These are phyloP conservation scores for Heptranchias perlo DNA, from an alignment of 2,113 vertebrate genomes.

Conservation along the genomic window DNA sequence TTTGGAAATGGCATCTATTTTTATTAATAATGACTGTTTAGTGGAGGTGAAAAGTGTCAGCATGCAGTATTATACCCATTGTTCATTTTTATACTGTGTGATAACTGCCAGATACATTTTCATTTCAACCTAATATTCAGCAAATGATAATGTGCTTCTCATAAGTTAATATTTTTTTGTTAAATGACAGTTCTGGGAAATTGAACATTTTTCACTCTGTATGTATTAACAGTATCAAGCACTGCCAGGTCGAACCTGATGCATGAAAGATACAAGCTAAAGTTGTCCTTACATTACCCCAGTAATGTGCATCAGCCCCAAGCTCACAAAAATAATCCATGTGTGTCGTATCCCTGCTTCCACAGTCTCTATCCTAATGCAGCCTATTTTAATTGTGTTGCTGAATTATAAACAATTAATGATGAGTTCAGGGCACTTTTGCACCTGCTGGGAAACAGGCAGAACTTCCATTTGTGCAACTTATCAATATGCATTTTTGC, in stretches of 20 bases:
- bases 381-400: neutral
- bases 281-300: neutral
- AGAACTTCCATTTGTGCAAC: neutral
- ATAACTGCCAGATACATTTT: neutral
- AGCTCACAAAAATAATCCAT: neutral
- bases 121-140: neutral
- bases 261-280: neutral
- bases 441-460: neutral
- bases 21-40: neutral
- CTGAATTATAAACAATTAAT: neutral
- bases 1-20: conserved; percentile 11
- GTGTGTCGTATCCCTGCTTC: neutral
- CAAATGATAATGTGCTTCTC: neutral
- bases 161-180: conserved; percentile 8
- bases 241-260: neutral
- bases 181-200: neutral
- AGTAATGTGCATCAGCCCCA: neutral
- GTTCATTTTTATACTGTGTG: neutral
- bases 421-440: neutral
- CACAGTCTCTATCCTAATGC: neutral
- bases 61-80: neutral
- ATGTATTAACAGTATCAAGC: neutral
- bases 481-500: neutral
- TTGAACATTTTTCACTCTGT: neutral
- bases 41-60: neutral